These are phyloP conservation scores for Dermolepida albohirtum DNA, from an alignment of 2,888 invertebrate genomes.

Conservation along the genomic window DNA sequence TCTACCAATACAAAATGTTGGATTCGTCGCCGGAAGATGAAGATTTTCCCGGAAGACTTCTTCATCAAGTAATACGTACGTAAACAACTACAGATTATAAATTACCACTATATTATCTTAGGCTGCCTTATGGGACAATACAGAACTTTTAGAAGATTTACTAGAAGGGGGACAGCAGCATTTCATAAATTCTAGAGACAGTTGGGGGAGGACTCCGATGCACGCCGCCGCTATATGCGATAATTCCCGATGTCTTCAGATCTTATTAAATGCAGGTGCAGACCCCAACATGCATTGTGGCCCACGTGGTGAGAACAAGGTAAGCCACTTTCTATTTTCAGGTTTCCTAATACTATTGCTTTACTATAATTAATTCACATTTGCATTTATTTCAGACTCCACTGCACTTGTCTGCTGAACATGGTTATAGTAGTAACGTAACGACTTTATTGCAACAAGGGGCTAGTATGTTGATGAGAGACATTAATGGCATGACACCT, in stretches of 20 bases:
- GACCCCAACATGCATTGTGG: conserved; percentile 78
- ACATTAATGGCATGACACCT: conserved; percentile 78
- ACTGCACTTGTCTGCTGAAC: conserved; percentile 83
- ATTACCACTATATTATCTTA: conserved; percentile 54
- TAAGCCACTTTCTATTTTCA: conserved; percentile 53
- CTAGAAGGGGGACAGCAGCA: conserved; percentile 75
- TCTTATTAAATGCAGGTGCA: conserved; percentile 79
- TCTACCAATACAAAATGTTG: conserved; percentile 64
- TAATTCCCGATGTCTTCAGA: conserved; percentile 79
- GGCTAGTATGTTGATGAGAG: conserved; percentile 72
- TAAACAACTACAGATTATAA: neutral
- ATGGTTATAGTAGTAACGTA: conserved; percentile 81
- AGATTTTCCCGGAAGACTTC: conserved; percentile 80
- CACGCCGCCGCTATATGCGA: conserved; percentile 87
- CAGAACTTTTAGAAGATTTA: conserved; percentile 85
- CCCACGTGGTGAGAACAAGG: conserved; percentile 75
- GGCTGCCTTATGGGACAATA: conserved; percentile 91
- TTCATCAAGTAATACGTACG: conserved; percentile 75
- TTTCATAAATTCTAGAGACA: conserved; percentile 78
- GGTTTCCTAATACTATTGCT: conserved; percentile 22
- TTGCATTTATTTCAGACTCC: conserved; percentile 72
- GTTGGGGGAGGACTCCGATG: conserved; percentile 80
- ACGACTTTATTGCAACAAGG: conserved; percentile 74
- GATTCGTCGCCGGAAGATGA: conserved; percentile 85
- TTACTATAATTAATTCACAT: neutral